Conservation (phyloP, 2,888 invertebrate species). For the Linnaemya tessellans region DNA sequence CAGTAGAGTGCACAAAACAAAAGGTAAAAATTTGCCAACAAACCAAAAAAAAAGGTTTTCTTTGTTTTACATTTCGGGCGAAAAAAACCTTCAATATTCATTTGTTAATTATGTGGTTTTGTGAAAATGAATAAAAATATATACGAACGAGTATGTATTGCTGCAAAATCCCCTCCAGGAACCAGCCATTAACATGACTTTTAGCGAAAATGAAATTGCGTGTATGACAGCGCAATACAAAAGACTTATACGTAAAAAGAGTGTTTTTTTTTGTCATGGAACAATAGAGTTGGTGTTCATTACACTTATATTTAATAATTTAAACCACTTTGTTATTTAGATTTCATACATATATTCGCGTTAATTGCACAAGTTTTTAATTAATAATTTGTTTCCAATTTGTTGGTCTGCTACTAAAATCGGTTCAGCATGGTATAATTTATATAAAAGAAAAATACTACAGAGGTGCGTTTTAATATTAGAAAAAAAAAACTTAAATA, state of each 20-base stretch:
- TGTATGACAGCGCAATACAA: conserved; percentile 12
- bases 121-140: neutral
- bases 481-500: conserved; percentile 2
- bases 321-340: conserved; percentile 39
- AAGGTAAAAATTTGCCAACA: conserved; percentile 6
- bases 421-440: conserved; percentile 49
- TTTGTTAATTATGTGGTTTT: conserved; percentile 62
- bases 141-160: too few species aligned
- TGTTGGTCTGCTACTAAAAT: conserved; percentile 19
- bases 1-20: neutral
- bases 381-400: conserved; percentile 31
- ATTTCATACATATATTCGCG: conserved; percentile 31
- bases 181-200: conserved; percentile 15
- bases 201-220: conserved; percentile 17
- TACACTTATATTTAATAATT: conserved; percentile 31
- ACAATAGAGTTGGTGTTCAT: conserved; percentile 14
- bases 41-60: conserved; percentile 33
- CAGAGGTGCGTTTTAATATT: conserved; percentile 26
- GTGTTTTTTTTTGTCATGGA: neutral
- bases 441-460: conserved; percentile 49
- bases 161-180: conserved; percentile 42
- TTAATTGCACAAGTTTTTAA: conserved; percentile 38
- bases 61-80: conserved; percentile 15
- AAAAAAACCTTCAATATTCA: conserved; percentile 34
- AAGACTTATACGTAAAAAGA: conserved; percentile 1